Base-by-base conservation (phyloP, 2,113 vertebrate species). In the Colaptes auratus region DNA sequence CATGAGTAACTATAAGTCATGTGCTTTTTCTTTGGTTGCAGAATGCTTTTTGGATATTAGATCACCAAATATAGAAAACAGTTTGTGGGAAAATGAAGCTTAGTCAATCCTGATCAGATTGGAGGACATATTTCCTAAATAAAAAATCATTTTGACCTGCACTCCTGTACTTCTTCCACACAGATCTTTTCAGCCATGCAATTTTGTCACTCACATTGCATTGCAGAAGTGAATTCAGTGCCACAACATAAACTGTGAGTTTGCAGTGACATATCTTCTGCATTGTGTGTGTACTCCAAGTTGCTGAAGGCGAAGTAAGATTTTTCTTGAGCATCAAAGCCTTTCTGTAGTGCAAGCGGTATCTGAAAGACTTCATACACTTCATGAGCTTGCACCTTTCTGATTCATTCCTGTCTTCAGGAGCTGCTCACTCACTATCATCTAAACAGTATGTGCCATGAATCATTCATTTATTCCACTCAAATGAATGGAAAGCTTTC, bases 321-420 rank as follows among this genome's bases (percentile, higher is more conserved):
- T 33, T 90, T 87, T 87, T 60, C 74, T 80, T 82, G 42, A 85
- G 80, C 78, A 93, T 92, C 78, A 91, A 96, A 95, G 82, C 3
- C 67, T 91, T 94, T 71, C 84, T 80, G 67, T 52, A 82, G 31
- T 31, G 31, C 0, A 1, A 82, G 77, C 4, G 4, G 21, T 95
- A 67, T 80, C 75, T 88, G n/a, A 66, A 73, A 76, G 39, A 18
- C 56, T 87, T 90, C 6, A 55, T 92, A 20, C 8, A 17, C 52
- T 60, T 64, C 39, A 75, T 91, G 33, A 87, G 46, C 84, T 55
- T 76, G 46, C 56, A 85, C 35, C 42, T 92, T 94, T 80, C 91
- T 93, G 76, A 80, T 92, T 93, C 52, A 71, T 80, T 77, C 46
- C 78, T 56, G 11, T 77, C 25, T 28, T 28, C 20, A 23, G 72